These are phyloP conservation scores for Scarus forsteni DNA, from an alignment of 2,797 vertebrate genomes.

Conservation along the genomic window DNA sequence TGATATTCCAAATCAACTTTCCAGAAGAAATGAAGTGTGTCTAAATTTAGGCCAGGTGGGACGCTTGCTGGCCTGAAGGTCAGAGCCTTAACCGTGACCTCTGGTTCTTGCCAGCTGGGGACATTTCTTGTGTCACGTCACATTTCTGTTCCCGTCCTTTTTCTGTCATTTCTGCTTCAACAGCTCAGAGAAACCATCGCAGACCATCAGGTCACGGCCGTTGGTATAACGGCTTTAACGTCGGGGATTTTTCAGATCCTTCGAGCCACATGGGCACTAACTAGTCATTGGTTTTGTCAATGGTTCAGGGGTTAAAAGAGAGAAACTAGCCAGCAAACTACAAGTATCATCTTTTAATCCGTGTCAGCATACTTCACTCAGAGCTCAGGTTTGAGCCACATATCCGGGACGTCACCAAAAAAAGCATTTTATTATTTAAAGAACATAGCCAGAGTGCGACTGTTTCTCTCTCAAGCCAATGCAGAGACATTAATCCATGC, in stretches of 20 bases:
- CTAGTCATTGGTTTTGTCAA: too few species aligned
- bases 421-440: too few species aligned
- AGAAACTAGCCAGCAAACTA: too few species aligned
- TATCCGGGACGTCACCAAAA: too few species aligned
- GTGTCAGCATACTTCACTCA: too few species aligned
- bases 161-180: constrained; percentile 1
- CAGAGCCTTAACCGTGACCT: neutral
- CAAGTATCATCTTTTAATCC: too few species aligned
- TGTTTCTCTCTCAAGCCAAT: too few species aligned
- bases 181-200: neutral
- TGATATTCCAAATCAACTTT: neutral
- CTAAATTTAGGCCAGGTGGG: neutral
- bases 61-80: neutral
- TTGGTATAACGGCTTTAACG: neutral
- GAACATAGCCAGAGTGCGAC: too few species aligned
- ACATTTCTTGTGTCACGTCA: neutral
- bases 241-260: neutral
- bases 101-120: neutral
- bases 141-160: neutral
- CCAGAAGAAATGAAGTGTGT: neutral
- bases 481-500: too few species aligned
- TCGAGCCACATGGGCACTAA: neutral
- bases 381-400: too few species aligned
- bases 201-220: neutral
- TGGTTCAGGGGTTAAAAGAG: too few species aligned